A percentile compares a stretch with the other conserved stretches of the same genome.
Evolutionary conservation across 2,888 invertebrate genomes (phyloP).

Genomic region (Mechanitis messenoides): DNA sequence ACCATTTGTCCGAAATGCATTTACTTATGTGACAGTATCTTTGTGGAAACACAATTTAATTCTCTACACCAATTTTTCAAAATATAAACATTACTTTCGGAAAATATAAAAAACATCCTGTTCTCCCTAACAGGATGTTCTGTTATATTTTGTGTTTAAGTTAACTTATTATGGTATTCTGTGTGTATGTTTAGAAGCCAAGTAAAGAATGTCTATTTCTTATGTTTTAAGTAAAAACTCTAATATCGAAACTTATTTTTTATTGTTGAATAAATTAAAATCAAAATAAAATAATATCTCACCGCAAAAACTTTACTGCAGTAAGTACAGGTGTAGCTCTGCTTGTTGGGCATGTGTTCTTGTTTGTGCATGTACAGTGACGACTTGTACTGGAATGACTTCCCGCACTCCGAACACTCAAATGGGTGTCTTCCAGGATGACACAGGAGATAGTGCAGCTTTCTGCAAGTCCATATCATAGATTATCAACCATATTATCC

Average conservation of each 20-base stretch:
- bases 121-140: too few relatives aligned
- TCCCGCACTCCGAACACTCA: conserved; percentile 70
- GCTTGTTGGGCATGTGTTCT: conserved; percentile 62
- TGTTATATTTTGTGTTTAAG: too few relatives aligned
- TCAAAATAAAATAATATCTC: conserved; percentile 29
- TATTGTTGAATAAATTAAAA: too few relatives aligned
- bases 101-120: too few relatives aligned
- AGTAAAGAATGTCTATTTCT: neutral
- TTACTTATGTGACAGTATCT: too few relatives aligned
- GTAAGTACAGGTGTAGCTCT: conserved; percentile 62
- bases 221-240: neutral
- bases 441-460: conserved; percentile 70
- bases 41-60: too few relatives aligned
- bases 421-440: conserved; percentile 73
- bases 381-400: conserved; percentile 76
- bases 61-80: too few relatives aligned
- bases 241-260: too few relatives aligned
- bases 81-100: too few relatives aligned
- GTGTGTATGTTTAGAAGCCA: too few relatives aligned
- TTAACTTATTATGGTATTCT: too few relatives aligned
- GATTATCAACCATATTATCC: neutral
- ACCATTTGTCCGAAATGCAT: too few relatives aligned
- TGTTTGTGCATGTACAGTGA: conserved; percentile 74
- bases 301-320: conserved; percentile 73
- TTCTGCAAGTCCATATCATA: conserved; percentile 43